Evolutionary conservation across 2,113 vertebrate genomes (phyloP).

Genomic region (Podarcis muralis): DNA sequence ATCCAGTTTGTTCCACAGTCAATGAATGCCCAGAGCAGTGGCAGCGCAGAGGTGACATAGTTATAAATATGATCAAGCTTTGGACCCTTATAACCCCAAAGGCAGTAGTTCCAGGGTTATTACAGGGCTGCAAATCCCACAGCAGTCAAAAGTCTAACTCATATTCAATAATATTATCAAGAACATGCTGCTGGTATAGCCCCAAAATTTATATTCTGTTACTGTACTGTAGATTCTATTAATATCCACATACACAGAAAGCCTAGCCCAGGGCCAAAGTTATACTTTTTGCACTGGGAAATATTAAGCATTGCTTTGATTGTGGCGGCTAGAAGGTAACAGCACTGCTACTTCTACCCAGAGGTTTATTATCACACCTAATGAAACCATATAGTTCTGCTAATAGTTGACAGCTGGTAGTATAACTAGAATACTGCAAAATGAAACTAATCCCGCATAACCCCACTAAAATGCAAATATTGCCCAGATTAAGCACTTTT

Average conservation of each 20-base stretch:
- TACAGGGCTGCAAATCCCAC: background rate
- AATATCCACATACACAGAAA: background rate
- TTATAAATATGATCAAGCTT: background rate
- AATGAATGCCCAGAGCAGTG: background rate
- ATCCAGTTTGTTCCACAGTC: background rate
- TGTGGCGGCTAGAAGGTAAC: background rate
- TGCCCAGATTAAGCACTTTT: background rate
- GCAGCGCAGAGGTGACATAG: background rate
- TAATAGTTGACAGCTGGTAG: background rate
- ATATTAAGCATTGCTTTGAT: background rate
- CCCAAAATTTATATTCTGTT: background rate
- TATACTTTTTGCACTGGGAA: background rate
- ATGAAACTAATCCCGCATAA: background rate
- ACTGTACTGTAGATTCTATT: background rate
- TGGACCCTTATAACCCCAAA: background rate
- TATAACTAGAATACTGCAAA: background rate
- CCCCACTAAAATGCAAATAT: background rate
- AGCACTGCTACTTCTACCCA: background rate
- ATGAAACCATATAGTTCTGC: background rate
- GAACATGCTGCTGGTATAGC: background rate
- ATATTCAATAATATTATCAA: constrained; percentile 2
- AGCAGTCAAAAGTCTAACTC: background rate
- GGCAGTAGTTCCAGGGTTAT: constrained; percentile 3
- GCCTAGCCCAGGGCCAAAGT: background rate
- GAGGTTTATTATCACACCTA: background rate